Conservation (phyloP, 2,113 vertebrate species). For the Centropus unirufus region DNA sequence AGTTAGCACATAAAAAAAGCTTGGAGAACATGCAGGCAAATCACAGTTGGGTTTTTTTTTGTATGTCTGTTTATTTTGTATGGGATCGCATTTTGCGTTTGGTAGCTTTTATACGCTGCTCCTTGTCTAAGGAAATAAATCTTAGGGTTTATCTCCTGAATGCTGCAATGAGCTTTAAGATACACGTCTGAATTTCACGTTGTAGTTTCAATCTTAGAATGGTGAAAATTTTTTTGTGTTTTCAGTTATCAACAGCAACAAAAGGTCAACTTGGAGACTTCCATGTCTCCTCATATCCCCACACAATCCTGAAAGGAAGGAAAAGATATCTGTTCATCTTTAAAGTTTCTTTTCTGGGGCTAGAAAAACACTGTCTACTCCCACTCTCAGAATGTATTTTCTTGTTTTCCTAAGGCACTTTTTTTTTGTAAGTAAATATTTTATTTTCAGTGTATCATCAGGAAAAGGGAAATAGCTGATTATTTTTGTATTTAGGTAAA, state of each 20-base stretch:
- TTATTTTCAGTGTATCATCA: slow-evolving; percentile 12
- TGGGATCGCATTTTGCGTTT: slow-evolving; percentile 57
- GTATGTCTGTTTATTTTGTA: slow-evolving; percentile 58
- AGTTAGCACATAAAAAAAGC: slow-evolving; percentile 79
- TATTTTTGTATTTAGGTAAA: slow-evolving; percentile 64
- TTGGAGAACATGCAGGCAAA: slow-evolving; percentile 64
- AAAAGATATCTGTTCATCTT: not conserved
- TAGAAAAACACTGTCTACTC: slow-evolving; percentile 37
- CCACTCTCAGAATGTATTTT: slow-evolving; percentile 10
- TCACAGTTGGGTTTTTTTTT: slow-evolving; percentile 66
- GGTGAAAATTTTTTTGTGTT: slow-evolving; percentile 44
- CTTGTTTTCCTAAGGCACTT: not conserved
- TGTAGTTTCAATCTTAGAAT: slow-evolving; percentile 55
- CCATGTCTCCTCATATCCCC: not conserved
- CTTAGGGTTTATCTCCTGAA: slow-evolving; percentile 73
- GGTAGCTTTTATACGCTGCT: slow-evolving; percentile 63
- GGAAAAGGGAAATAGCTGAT: slow-evolving; percentile 21
- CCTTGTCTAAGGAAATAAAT: slow-evolving; percentile 76
- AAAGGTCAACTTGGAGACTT: slow-evolving; percentile 24
- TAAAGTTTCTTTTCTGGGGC: not conserved
- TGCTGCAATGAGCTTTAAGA: slow-evolving; percentile 71
- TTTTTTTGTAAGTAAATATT: slow-evolving; percentile 25
- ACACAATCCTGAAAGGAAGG: not conserved
- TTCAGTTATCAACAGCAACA: not conserved
- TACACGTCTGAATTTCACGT: slow-evolving; percentile 61